Percentiles rank a stretch among this genome's conserved stretches.
phyloP scores from a whole-genome alignment of 2,113 vertebrate genomes.

The Rousettus leschenaultii region DNA sequence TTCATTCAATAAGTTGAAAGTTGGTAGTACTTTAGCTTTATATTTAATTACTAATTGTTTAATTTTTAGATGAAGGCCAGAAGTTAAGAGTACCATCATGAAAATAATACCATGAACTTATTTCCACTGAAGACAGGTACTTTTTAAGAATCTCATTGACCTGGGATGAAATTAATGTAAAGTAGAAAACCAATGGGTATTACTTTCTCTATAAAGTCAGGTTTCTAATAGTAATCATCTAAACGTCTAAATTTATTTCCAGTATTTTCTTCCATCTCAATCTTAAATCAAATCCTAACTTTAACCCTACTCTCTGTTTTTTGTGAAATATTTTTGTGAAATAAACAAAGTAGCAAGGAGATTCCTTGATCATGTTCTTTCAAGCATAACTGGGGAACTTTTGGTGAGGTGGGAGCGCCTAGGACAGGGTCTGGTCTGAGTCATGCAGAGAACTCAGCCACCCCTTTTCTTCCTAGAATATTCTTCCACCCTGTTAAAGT shows the following conservation, averaged over 20 bases:
- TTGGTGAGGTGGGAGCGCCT: neutral
- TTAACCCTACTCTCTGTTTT: neutral
- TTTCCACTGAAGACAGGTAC: neutral
- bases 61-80: neutral
- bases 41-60: neutral
- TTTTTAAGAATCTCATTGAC: neutral
- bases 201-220: neutral
- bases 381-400: neutral
- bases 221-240: neutral
- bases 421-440: neutral
- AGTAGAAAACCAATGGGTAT: neutral
- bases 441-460: neutral
- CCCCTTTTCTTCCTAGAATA: neutral
- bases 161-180: neutral
- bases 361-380: neutral
- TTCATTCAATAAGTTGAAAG: neutral
- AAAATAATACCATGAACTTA: neutral
- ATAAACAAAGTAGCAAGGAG: neutral
- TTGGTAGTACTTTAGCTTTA: neutral
- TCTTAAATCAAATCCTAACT: neutral
- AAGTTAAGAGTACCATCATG: neutral
- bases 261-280: neutral
- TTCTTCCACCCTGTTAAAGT: slow-evolving; percentile 10
- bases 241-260: neutral
- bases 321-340: neutral